Evolutionary conservation across 2,888 invertebrate species (phyloP), one percentile per base, ranked within the genome.

Genomic region (Agonopterix subpropinquella): DNA sequence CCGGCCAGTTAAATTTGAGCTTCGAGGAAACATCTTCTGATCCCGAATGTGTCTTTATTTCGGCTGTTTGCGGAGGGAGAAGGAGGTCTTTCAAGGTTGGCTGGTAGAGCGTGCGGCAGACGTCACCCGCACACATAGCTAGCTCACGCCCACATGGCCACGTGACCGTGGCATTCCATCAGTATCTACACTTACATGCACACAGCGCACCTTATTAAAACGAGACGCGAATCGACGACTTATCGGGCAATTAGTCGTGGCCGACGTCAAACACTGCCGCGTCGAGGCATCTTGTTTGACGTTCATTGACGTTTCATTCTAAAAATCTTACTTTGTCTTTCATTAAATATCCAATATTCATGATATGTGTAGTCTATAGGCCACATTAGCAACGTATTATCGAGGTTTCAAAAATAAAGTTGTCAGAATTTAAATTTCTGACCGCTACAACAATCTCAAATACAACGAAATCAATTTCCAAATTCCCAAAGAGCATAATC

Each of bases 161-260:
- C 64, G 65, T 83, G 85, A 80, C 86, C 85, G 82, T 86, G 86
- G 85, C 86, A 87, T 87, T 87, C 87, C 87, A 82, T 80, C 77
- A 79, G 75, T 69, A 78, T 77, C 76, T 73, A 81, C 82, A 73
- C 84, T 72, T 76, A 84, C 84, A 83, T 72, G 72, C 73, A 70
- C 69, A 79, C 80, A 75, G 80, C 80, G 80, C 79, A 85, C 87
- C 87, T 87, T 87, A 88, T 88, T 88, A 87, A 87, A 87, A 87
- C 86, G 87, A 87, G 87, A 86, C 83, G 83, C 83, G 83, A 86
- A 87, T 87, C 85, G 86, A 83, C 87, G 86, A 86, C 84, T 88
- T 88, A 87, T 87, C 87, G 87, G 83, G 80, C 87, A 87, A 87
- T 87, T 88, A 88, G 86, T 86, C 80, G 83, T 77, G 76, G 76